phyloP scores from a whole-genome alignment of 2,113 vertebrate genomes.

The Paracanthobrama guichenoti region DNA sequence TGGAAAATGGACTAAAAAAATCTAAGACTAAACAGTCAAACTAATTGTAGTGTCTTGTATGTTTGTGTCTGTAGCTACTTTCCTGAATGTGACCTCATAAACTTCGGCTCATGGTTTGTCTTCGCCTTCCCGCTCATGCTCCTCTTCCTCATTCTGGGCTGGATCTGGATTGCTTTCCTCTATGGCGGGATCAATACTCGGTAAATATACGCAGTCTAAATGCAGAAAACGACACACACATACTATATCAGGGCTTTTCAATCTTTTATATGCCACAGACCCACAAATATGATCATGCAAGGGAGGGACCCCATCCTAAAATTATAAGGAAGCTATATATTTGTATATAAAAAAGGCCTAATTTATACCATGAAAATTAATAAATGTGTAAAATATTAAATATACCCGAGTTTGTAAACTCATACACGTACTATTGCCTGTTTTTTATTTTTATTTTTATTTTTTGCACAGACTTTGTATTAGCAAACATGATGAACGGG shows the following conservation, averaged over 20 bases:
- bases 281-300: not conserved
- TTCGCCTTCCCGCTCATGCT: slow-evolving; percentile 95
- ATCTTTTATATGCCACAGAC: not conserved
- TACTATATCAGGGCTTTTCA: not conserved
- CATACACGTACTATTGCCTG: not conserved
- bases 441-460: too few relatives aligned
- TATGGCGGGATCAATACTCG: slow-evolving; percentile 86
- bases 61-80: slow-evolving; percentile 82
- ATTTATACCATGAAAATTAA: too few relatives aligned
- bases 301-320: not conserved
- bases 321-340: not conserved
- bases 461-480: slow-evolving; percentile 72
- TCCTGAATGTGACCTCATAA: slow-evolving; percentile 91
- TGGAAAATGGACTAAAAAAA: not conserved
- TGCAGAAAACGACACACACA: not conserved
- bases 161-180: slow-evolving; percentile 93
- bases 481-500: slow-evolving; percentile 74
- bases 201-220: slow-evolving; percentile 70
- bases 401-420: not conserved
- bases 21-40: not conserved
- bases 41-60: not conserved
- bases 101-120: slow-evolving; percentile 97
- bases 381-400: too few relatives aligned
- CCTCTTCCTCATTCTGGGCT: slow-evolving; percentile 88
- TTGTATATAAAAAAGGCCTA: too few relatives aligned